phyloP scores from a whole-genome alignment of 2,113 vertebrate genomes.

The Caranx melampygus region DNA sequence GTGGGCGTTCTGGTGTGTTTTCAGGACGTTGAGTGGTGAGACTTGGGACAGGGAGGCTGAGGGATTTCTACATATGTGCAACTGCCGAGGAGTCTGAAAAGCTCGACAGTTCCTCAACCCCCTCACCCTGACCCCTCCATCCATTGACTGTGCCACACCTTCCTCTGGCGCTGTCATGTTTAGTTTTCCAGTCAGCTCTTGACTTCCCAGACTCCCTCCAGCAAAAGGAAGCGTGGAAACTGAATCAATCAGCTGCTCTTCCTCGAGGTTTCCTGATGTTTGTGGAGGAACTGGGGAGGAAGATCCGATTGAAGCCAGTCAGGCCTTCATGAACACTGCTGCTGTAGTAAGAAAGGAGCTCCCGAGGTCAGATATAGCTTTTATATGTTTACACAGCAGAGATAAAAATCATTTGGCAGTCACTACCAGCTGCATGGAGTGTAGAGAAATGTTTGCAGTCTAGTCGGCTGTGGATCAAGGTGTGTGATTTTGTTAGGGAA shows the following conservation, averaged over 20 bases:
- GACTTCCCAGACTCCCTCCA: conserved; percentile 46
- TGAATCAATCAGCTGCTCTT: conserved; percentile 65
- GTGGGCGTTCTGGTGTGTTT: conserved; percentile 50
- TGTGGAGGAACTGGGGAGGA: conserved; percentile 59
- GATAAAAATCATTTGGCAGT: conserved; percentile 62
- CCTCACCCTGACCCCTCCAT: neutral
- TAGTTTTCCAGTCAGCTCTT: conserved; percentile 70
- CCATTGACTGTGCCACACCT: conserved; percentile 41
- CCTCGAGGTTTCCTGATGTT: conserved; percentile 64
- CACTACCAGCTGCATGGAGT: conserved; percentile 1
- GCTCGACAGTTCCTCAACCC: conserved; percentile 1
- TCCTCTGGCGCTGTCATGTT: conserved; percentile 60
- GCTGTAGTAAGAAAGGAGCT: conserved; percentile 59
- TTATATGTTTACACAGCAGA: conserved; percentile 65
- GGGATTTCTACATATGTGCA: conserved; percentile 38
- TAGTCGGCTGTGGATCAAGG: neutral
- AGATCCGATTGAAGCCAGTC: conserved; percentile 58
- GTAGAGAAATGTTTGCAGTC: conserved; percentile 18
- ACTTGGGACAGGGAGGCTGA: conserved; percentile 3
- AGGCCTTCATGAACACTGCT: conserved; percentile 58
- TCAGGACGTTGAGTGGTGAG: conserved; percentile 37
- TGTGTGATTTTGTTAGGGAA: neutral
- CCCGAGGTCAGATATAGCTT: conserved; percentile 70
- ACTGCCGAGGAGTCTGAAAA: conserved; percentile 23
- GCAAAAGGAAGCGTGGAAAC: conserved; percentile 62